Evolutionary conservation across 2,888 invertebrate genomes (phyloP).

Genomic region (Lasioglossum zephyrum): DNA sequence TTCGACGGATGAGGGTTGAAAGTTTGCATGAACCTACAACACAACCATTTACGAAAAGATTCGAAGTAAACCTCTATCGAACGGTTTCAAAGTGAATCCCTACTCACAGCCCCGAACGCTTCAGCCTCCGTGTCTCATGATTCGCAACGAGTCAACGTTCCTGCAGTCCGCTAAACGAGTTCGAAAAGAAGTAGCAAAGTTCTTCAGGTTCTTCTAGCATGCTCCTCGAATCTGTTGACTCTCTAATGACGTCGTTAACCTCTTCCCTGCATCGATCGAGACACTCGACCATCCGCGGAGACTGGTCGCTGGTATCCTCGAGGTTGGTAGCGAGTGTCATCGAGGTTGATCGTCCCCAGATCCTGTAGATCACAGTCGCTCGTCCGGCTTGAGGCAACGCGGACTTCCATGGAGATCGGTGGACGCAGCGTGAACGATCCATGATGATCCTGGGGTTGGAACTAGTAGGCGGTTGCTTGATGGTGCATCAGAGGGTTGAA

Average conservation of each 20-base stretch:
- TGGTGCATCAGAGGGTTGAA: constrained; percentile 87
- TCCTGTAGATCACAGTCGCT: background rate
- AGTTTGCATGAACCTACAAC: background rate
- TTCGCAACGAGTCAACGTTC: constrained; percentile 5
- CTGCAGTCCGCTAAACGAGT: constrained; percentile 6
- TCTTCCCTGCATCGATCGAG: background rate
- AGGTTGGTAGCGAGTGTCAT: background rate
- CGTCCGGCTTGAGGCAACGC: background rate
- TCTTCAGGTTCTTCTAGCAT: constrained; percentile 5
- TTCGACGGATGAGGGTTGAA: background rate
- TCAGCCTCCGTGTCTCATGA: background rate
- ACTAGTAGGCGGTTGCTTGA: constrained; percentile 84
- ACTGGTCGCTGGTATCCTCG: background rate
- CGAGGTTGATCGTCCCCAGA: background rate
- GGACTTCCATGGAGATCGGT: background rate
- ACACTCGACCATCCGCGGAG: background rate
- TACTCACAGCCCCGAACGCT: background rate
- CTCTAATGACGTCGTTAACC: background rate
- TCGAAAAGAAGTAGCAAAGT: background rate
- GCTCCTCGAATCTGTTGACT: background rate
- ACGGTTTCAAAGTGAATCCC: constrained; percentile 3
- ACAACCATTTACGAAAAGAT: background rate
- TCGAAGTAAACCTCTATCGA: background rate
- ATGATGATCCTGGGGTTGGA: background rate
- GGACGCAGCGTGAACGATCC: background rate